Evolutionary conservation across 2,888 invertebrate genomes (phyloP).

Genomic region (Eupithecia centaureata): DNA sequence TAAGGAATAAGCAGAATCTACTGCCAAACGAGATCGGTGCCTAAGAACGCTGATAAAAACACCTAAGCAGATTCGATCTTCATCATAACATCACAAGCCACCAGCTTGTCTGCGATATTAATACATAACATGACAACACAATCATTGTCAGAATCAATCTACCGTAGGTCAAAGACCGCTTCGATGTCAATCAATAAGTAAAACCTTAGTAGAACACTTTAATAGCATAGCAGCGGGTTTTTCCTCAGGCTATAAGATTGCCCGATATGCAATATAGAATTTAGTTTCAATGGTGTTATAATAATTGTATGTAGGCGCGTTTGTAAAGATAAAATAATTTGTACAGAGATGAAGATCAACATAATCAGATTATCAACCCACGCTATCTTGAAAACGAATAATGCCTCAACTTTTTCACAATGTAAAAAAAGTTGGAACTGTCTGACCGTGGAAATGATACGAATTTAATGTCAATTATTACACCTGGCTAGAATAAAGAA

Average conservation of each 20-base stretch:
- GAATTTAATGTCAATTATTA: neutral
- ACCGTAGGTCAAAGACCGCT: neutral
- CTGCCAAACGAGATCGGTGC: neutral
- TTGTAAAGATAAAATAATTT: slow-evolving; percentile 11
- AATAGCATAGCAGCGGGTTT: neutral
- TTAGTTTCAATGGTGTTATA: neutral
- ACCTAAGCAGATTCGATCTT: neutral
- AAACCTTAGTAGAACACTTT: neutral
- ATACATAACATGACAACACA: neutral
- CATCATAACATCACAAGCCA: neutral
- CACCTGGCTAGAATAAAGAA: slow-evolving; percentile 4
- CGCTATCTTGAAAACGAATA: slow-evolving; percentile 16
- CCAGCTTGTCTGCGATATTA: neutral
- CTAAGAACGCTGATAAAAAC: no score
- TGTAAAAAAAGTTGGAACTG: neutral
- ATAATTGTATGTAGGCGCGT: neutral
- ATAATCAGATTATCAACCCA: slow-evolving; percentile 32
- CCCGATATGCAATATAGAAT: neutral
- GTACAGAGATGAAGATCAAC: slow-evolving; percentile 12
- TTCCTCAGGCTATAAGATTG: neutral
- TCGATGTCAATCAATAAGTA: neutral
- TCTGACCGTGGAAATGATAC: neutral
- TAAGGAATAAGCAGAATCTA: neutral
- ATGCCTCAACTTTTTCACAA: neutral
- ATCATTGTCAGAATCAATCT: neutral